Conservation (phyloP, 2,888 invertebrate species). For the Tenthredo scrophulariae region DNA sequence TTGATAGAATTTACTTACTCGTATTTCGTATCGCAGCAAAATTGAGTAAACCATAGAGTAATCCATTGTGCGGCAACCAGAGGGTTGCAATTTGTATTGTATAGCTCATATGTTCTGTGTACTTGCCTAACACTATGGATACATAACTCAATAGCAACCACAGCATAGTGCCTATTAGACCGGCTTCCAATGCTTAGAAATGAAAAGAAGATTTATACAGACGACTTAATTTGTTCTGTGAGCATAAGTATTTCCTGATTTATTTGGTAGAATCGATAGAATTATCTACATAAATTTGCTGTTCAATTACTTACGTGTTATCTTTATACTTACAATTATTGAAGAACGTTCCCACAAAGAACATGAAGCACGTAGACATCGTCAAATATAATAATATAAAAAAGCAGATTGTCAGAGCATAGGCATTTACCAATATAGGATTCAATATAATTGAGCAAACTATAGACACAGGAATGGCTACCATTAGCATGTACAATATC, state of each 20-base stretch:
- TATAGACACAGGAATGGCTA: conserved; percentile 59
- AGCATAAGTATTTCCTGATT: background rate
- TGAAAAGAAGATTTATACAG: background rate
- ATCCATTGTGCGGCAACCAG: conserved; percentile 60
- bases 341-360: conserved; percentile 57
- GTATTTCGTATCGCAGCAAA: conserved; percentile 56
- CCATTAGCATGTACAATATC: conserved; percentile 60
- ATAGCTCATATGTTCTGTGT: conserved; percentile 43
- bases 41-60: conserved; percentile 60
- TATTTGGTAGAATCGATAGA: background rate
- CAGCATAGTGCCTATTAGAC: conserved; percentile 55
- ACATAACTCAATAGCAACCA: conserved; percentile 60
- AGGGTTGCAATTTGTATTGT: conserved; percentile 54
- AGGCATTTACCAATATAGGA: conserved; percentile 44
- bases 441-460: conserved; percentile 34
- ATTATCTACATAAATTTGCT: background rate
- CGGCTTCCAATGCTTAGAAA: conserved; percentile 59
- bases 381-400: conserved; percentile 58
- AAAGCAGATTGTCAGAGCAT: conserved; percentile 14
- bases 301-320: background rate
- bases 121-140: conserved; percentile 58
- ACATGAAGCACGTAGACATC: conserved; percentile 56
- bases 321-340: conserved; percentile 51
- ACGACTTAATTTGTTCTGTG: background rate
- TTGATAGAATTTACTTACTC: conserved; percentile 52